phyloP scores from a whole-genome alignment of 2,888 invertebrate genomes.

The Thera obeliscata region DNA sequence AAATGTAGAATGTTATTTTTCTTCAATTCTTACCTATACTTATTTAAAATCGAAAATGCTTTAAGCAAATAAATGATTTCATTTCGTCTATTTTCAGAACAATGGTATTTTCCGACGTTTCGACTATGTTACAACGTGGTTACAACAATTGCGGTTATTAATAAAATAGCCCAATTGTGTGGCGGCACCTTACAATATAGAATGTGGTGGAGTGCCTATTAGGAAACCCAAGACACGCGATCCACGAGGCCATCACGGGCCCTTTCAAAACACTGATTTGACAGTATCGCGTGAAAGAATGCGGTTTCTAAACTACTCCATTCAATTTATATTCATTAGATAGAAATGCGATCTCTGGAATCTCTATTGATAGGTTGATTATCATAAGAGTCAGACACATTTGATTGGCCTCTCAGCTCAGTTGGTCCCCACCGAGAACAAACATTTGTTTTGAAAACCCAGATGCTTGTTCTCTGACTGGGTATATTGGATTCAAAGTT shows the following conservation, averaged over 20 bases:
- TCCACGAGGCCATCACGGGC: slow-evolving; percentile 27
- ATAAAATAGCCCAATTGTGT: slow-evolving; percentile 26
- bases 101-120: neutral
- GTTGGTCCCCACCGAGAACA: too few relatives aligned
- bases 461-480: too few relatives aligned
- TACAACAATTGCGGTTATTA: slow-evolving; percentile 11
- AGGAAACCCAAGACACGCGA: slow-evolving; percentile 29
- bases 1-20: too few relatives aligned
- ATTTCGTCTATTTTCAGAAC: neutral
- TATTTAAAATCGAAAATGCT: too few relatives aligned
- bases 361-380: slow-evolving; percentile 8
- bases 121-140: neutral
- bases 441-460: too few relatives aligned
- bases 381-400: neutral
- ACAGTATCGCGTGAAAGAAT: slow-evolving; percentile 36
- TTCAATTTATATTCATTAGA: slow-evolving; percentile 20
- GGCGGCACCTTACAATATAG: slow-evolving; percentile 10
- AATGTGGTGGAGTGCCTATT: slow-evolving; percentile 17
- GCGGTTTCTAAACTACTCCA: slow-evolving; percentile 18
- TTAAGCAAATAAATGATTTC: too few relatives aligned
- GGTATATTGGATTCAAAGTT: too few relatives aligned
- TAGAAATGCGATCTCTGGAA: slow-evolving; percentile 11
- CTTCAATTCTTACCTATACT: too few relatives aligned
- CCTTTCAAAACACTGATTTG: slow-evolving; percentile 34
- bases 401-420: too few relatives aligned